Percentiles rank a stretch among this genome's conserved stretches.
These are phyloP conservation scores for Nothura maculosa DNA, from an alignment of 2,797 vertebrate species.

Conservation along the genomic window DNA sequence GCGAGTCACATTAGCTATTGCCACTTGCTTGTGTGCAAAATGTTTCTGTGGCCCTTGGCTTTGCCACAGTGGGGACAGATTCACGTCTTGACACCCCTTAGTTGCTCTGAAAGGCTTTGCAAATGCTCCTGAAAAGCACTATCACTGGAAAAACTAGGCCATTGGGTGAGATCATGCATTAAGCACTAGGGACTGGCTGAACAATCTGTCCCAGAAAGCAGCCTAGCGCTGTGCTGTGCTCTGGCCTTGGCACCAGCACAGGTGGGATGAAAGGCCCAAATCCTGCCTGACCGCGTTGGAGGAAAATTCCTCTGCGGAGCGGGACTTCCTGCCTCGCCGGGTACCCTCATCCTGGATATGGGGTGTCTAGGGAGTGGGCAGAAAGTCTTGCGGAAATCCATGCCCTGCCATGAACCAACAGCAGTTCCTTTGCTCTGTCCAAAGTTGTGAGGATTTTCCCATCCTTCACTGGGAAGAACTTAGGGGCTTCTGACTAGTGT, in stretches of 20 bases:
- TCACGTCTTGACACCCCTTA: slow-evolving; percentile 8
- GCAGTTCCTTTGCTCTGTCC: background rate
- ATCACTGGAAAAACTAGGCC: slow-evolving; percentile 74
- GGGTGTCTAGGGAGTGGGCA: background rate
- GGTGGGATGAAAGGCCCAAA: slow-evolving; percentile 32
- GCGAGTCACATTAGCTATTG: slow-evolving; percentile 44
- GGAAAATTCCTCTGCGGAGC: slow-evolving; percentile 20
- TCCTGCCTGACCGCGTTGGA: background rate
- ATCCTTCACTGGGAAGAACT: background rate
- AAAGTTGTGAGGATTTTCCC: background rate
- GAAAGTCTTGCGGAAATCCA: background rate
- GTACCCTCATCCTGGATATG: accelerated
- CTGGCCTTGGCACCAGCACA: slow-evolving; percentile 62
- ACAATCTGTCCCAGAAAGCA: slow-evolving; percentile 74
- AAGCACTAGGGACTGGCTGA: slow-evolving; percentile 70
- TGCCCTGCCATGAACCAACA: background rate
- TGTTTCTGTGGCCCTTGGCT: background rate
- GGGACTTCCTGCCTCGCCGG: background rate
- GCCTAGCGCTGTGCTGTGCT: slow-evolving; percentile 55
- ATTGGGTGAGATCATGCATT: slow-evolving; percentile 73
- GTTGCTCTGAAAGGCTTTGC: slow-evolving; percentile 7
- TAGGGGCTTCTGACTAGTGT: background rate
- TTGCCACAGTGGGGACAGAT: background rate
- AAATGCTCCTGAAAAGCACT: slow-evolving; percentile 73
- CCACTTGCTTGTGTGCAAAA: background rate